Base-by-base conservation (phyloP, 1,140 invertebrate species). In the Megalonaias nervosa region DNA sequence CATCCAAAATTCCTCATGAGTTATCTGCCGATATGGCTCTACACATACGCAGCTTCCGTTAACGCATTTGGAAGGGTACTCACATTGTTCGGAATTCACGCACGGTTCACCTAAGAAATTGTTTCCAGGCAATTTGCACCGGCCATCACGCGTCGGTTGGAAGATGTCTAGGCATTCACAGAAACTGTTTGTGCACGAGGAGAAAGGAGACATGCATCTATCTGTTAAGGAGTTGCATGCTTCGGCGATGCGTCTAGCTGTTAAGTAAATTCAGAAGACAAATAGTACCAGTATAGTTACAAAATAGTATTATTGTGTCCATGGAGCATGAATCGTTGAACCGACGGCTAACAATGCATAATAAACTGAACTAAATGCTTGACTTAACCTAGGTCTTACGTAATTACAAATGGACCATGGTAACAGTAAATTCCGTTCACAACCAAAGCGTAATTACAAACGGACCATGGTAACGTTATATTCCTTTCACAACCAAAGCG, bases 1-100 rank as follows among this genome's bases (percentile, higher is more conserved):
- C 12, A 78, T 78, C 76, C 76, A 78, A 58, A 78, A 78, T 67
- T 78, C 76, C 64, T 78, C 66, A 11, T 48, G 19, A 58, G 76
- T 78, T 17, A 78, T 57, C 76, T 73, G 48, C 66, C 76, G 73
- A 26, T 78, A 67, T 68, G 64, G 70, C 31, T 60, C 38, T 14
- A 73, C 64, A 71, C 76, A 78, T 78, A 71, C 76, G 76, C 76
- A 78, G 26, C 68, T 23, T 12, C 71, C 76, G 23, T 72, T 73
- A 1, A 68, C 61, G 56, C 76, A 78, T 15, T 66, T 62, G 65
- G 71, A 71, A 31, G 76, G 76, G 69, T 74, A 78, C 73, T 78
- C 76, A 58, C 76, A 78, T 11, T 78, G 71, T 17, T 74, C 66
- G 67, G n/a, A 69, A 17, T 59, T 65, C 57, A 71, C 71, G 64